Evolutionary conservation across 2,113 vertebrate species (phyloP).

Genomic region (Phalacrocorax brasilianus): DNA sequence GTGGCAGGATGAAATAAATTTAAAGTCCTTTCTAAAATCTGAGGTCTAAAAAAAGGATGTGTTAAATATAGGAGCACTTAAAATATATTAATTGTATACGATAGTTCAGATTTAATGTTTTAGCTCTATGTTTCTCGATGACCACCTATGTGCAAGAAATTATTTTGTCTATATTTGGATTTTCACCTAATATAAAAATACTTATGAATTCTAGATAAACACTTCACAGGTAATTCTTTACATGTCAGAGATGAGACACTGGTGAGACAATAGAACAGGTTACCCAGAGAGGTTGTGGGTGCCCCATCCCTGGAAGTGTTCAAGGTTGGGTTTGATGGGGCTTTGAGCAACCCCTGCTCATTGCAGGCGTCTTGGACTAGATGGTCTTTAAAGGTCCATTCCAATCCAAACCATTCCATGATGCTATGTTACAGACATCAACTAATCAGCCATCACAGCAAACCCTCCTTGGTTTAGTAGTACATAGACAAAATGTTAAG

Average conservation of each 20-base stretch:
- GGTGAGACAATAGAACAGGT: neutral
- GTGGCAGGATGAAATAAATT: conserved; percentile 2
- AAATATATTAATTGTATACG: neutral
- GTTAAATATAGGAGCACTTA: neutral
- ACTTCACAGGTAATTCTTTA: neutral
- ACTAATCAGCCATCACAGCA: neutral
- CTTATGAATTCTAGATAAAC: neutral
- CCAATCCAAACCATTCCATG: neutral
- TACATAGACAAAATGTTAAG: neutral
- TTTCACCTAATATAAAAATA: neutral
- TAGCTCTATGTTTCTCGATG: neutral
- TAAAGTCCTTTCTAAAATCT: neutral
- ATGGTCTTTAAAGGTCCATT: neutral
- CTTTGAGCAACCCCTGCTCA: neutral
- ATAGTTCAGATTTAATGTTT: neutral
- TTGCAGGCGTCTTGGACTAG: neutral
- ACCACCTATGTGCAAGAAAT: neutral
- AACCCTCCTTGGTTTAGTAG: neutral
- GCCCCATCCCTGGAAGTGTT: neutral
- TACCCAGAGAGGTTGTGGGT: neutral
- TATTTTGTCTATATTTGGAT: neutral
- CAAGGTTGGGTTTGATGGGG: neutral
- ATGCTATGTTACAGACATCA: neutral
- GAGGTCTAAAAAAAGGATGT: neutral
- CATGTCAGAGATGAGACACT: neutral